Conservation (phyloP, 2,888 invertebrate species). For the Antheraea assamensis region DNA sequence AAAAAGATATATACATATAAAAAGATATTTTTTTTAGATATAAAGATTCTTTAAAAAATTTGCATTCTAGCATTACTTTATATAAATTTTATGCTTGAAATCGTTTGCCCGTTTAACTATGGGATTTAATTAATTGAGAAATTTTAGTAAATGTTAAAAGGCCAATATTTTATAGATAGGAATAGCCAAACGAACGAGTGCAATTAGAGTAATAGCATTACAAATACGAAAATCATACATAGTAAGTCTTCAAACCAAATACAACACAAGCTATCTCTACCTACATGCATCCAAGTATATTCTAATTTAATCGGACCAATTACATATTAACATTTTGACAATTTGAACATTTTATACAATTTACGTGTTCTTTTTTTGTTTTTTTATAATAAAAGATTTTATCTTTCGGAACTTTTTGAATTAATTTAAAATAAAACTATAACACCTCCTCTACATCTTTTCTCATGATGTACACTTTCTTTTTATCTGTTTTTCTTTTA, state of each 20-base stretch:
- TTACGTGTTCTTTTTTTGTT: not conserved
- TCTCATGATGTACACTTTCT: constrained; percentile 63
- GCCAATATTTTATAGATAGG: not conserved
- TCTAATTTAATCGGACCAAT: not conserved
- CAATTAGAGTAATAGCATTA: not conserved
- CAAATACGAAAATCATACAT: not conserved
- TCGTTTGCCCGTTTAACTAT: not conserved
- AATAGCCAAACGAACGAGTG: constrained; percentile 4
- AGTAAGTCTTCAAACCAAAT: not conserved
- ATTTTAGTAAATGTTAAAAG: not conserved
- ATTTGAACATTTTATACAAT: not conserved
- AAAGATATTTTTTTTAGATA: too few relatives aligned
- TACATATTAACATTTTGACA: not conserved
- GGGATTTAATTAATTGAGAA: not conserved
- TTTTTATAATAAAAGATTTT: not conserved
- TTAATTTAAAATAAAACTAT: constrained; percentile 36
- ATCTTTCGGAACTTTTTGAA: not conserved
- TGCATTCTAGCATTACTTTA: not conserved
- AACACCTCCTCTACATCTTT: constrained; percentile 72
- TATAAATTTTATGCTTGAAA: not conserved
- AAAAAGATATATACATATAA: not conserved
- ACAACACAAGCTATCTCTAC: constrained; percentile 3
- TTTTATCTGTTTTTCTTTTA: constrained; percentile 61
- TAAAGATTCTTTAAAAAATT: not conserved
- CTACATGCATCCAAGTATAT: not conserved